Percentiles rank a stretch among this genome's conserved stretches.
phyloP scores from a whole-genome alignment of 2,888 invertebrate species.

The Polylopha cassiicola region DNA sequence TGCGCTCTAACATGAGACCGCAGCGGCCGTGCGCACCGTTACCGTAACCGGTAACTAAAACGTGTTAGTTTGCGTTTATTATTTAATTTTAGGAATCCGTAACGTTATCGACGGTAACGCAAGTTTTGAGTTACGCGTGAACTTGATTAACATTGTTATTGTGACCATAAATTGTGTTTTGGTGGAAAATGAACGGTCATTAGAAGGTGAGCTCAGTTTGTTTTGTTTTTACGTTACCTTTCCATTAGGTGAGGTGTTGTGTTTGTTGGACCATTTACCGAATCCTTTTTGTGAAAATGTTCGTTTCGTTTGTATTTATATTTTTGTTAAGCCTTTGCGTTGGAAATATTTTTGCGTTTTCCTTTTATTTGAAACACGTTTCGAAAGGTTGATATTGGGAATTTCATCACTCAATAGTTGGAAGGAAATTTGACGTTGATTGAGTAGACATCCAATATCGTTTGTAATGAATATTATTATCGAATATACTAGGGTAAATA shows the following conservation, averaged over 20 bases:
- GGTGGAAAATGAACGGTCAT: slow-evolving; percentile 60
- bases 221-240: slow-evolving; percentile 34
- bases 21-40: slow-evolving; percentile 45
- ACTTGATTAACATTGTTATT: slow-evolving; percentile 11
- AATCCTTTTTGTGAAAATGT: too few species aligned
- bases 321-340: too few species aligned
- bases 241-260: slow-evolving; percentile 18
- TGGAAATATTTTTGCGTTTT: too few species aligned
- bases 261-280: slow-evolving; percentile 10
- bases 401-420: too few species aligned
- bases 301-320: too few species aligned
- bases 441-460: too few species aligned
- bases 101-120: slow-evolving; percentile 35
- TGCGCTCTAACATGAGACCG: slow-evolving; percentile 58
- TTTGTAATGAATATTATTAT: too few species aligned
- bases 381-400: too few species aligned
- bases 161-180: too few species aligned
- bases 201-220: slow-evolving; percentile 57
- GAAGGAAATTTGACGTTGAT: too few species aligned
- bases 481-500: too few species aligned
- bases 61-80: slow-evolving; percentile 37
- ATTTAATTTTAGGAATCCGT: slow-evolving; percentile 34
- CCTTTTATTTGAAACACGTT: too few species aligned
- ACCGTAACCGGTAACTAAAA: slow-evolving; percentile 23
- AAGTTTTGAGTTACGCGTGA: slow-evolving; percentile 34